Evolutionary conservation across 2,797 vertebrate species (phyloP).

Genomic region (Amblyopsis hoosieri): DNA sequence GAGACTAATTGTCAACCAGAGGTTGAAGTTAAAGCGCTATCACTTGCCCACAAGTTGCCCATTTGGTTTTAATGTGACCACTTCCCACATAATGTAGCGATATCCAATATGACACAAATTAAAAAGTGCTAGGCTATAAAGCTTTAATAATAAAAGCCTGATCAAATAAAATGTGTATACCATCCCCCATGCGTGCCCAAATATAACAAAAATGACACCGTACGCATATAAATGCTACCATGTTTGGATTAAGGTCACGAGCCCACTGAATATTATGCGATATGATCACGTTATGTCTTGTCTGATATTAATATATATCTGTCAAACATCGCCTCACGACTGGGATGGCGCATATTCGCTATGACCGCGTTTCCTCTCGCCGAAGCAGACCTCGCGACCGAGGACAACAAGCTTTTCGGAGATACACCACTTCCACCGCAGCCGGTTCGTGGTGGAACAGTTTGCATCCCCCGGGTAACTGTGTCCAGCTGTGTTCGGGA

Average conservation of each 20-base stretch:
- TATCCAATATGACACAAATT: too few relatives aligned
- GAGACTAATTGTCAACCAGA: too few relatives aligned
- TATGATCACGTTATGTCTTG: too few relatives aligned
- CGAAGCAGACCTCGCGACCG: constrained; percentile 22
- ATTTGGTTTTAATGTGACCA: too few relatives aligned
- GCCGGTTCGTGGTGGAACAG: constrained; percentile 28
- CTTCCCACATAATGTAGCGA: too few relatives aligned
- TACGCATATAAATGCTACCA: background rate
- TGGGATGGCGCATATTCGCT: constrained; percentile 41
- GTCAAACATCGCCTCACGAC: constrained; percentile 20
- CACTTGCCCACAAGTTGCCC: too few relatives aligned
- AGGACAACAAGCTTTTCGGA: constrained; percentile 51
- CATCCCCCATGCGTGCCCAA: background rate
- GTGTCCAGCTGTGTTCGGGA: constrained; percentile 59
- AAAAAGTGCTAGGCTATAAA: too few relatives aligned
- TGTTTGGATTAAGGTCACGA: background rate
- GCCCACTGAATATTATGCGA: background rate
- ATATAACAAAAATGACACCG: too few relatives aligned
- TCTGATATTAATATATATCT: constrained; percentile 1
- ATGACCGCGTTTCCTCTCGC: constrained; percentile 38
- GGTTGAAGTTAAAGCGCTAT: too few relatives aligned
- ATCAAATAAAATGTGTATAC: constrained; percentile 4
- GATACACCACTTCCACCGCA: constrained; percentile 43
- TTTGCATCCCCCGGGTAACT: constrained; percentile 49
- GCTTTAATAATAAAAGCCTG: background rate